Evolutionary conservation across 2,888 invertebrate genomes (phyloP).

Genomic region (Phengaris arion): DNA sequence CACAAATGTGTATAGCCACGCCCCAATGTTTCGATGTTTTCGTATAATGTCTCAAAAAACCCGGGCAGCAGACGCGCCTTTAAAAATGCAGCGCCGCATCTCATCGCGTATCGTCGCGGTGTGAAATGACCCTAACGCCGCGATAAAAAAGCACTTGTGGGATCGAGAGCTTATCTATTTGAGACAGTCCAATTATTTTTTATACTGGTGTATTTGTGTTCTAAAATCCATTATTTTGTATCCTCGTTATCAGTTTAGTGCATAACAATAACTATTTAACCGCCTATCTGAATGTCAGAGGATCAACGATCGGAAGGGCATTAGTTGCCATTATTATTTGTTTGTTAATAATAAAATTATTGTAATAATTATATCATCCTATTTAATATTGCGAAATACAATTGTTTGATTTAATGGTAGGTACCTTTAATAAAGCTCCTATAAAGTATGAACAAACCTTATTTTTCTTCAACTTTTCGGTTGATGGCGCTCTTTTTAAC

Average conservation of each 20-base stretch:
- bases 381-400: neutral
- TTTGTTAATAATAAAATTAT: neutral
- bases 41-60: too few species aligned
- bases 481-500: too few species aligned
- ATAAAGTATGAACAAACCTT: too few species aligned
- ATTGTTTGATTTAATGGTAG: neutral
- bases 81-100: too few species aligned
- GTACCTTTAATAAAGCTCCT: too few species aligned
- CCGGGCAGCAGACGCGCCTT: too few species aligned
- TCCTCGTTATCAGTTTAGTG: neutral
- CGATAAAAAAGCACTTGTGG: too few species aligned
- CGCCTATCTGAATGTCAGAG: conserved; percentile 2
- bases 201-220: neutral
- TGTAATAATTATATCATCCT: neutral
- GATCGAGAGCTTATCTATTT: neutral
- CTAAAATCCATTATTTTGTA: neutral
- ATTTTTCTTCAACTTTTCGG: too few species aligned
- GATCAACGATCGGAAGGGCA: neutral
- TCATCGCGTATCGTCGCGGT: too few species aligned
- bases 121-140: too few species aligned
- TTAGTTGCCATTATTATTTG: neutral
- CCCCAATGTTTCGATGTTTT: too few species aligned
- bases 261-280: neutral
- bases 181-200: neutral
- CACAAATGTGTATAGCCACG: too few species aligned